These are phyloP conservation scores for Frankliniella intonsa DNA, from an alignment of 2,888 invertebrate genomes.

Conservation along the genomic window DNA sequence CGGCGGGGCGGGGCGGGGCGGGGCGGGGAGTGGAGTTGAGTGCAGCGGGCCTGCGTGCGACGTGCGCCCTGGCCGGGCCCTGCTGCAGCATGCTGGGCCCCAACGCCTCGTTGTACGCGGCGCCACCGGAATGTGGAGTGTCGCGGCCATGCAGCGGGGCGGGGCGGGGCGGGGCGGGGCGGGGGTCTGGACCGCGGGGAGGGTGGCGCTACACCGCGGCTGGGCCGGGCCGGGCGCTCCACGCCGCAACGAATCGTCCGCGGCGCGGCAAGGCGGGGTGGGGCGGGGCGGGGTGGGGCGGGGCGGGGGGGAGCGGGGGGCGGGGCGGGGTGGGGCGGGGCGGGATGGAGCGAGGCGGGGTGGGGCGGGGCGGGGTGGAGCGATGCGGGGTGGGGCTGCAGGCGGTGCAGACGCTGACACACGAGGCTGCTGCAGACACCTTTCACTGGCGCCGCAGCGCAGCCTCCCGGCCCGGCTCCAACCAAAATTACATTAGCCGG, in stretches of 20 bases:
- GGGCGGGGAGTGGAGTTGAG: not conserved
- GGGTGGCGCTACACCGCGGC: too few species aligned
- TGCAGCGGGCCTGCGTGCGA: too few species aligned
- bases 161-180: not conserved
- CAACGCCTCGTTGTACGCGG: too few species aligned
- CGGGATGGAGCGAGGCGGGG: not conserved
- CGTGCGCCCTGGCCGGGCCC: too few species aligned
- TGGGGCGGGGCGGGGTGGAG: not conserved
- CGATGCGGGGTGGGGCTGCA: not conserved
- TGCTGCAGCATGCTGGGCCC: not conserved
- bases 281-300: not conserved
- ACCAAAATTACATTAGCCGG: slow-evolving; percentile 21
- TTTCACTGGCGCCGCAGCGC: not conserved
- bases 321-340: not conserved
- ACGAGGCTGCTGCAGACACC: slow-evolving; percentile 3
- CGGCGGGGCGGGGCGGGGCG: not conserved
- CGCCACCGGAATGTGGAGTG: not conserved
- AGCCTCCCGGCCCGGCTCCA: not conserved
- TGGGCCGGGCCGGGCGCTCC: too few species aligned
- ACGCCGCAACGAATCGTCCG: too few species aligned
- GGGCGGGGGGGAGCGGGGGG: not conserved
- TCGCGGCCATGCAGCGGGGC: not conserved
- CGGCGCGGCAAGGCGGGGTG: not conserved
- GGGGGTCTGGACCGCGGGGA: not conserved
- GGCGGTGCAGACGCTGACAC: not conserved